Percentiles rank a stretch among this genome's conserved stretches.
phyloP scores from a whole-genome alignment of 2,113 vertebrate genomes.

The Erinaceus europaeus region DNA sequence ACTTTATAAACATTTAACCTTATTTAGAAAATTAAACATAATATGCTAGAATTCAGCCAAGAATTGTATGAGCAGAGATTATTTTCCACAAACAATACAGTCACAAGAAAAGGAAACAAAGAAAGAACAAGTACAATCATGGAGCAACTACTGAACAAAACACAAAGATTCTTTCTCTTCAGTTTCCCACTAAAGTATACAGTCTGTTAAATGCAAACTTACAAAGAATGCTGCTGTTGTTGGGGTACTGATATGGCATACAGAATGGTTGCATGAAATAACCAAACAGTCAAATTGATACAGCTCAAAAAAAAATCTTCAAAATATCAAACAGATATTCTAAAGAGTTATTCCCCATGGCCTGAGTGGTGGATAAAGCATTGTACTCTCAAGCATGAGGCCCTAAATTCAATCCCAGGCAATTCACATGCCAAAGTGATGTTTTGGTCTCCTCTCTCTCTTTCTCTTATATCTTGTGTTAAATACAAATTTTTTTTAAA shows the following conservation, averaged over 20 bases:
- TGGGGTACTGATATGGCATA: neutral
- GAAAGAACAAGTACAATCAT: neutral
- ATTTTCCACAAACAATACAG: slow-evolving; percentile 34
- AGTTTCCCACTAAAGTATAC: neutral
- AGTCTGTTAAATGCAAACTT: slow-evolving; percentile 42
- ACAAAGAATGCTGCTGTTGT: neutral
- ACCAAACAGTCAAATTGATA: slow-evolving; percentile 22
- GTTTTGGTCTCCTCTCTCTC: no score
- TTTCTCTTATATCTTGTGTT: no score
- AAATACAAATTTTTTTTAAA: no score
- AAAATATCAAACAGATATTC: slow-evolving; percentile 13
- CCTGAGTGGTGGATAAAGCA: no score
- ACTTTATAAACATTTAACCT: no score
- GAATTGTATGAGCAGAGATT: slow-evolving; percentile 25
- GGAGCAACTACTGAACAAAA: neutral
- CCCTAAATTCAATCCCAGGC: no score
- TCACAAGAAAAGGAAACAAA: neutral
- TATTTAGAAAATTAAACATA: neutral
- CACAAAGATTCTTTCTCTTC: neutral
- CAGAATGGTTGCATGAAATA: neutral
- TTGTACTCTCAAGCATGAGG: no score
- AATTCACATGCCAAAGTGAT: no score
- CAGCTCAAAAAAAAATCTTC: slow-evolving; percentile 18
- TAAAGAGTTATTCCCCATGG: neutral
- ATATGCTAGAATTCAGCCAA: neutral